Percentiles rank a stretch among this genome's conserved stretches.
Evolutionary conservation across 1,140 invertebrate species (phyloP).

Genomic region (Drosophila hydei): DNA sequence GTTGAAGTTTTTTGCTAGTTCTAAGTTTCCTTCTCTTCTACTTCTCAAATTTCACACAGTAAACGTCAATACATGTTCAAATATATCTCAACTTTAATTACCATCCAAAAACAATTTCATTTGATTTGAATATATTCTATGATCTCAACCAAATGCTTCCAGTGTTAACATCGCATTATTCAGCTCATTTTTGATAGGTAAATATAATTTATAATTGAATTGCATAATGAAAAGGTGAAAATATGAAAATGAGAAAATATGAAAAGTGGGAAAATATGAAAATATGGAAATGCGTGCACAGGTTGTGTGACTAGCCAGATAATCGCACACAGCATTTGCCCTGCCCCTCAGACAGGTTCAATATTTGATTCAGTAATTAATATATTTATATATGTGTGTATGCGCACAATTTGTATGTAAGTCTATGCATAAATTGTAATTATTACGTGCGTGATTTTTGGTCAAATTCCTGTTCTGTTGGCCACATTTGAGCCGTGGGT

Average conservation of each 20-base stretch:
- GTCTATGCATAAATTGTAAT: conserved; percentile 61
- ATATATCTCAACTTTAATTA: no score
- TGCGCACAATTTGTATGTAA: not conserved
- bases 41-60: no score
- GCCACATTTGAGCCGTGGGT: not conserved
- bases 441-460: conserved; percentile 76
- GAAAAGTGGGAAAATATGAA: conserved; percentile 21
- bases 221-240: conserved; percentile 32
- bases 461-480: conserved; percentile 48
- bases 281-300: conserved; percentile 29
- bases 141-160: not conserved
- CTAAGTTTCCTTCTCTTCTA: no score
- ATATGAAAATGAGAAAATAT: conserved; percentile 15
- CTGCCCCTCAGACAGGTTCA: conserved; percentile 23
- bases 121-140: no score
- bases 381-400: conserved; percentile 20
- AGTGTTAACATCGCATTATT: not conserved
- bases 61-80: no score
- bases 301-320: conserved; percentile 1
- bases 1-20: no score
- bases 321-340: conserved; percentile 12
- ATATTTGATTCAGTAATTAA: conserved; percentile 74
- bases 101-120: no score
- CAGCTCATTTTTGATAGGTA: conserved; percentile 25
- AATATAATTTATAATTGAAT: conserved; percentile 63